Evolutionary conservation across 2,797 vertebrate species (phyloP), one percentile per base, ranked within the genome.

Genomic region (Phylloscopus collybita): DNA sequence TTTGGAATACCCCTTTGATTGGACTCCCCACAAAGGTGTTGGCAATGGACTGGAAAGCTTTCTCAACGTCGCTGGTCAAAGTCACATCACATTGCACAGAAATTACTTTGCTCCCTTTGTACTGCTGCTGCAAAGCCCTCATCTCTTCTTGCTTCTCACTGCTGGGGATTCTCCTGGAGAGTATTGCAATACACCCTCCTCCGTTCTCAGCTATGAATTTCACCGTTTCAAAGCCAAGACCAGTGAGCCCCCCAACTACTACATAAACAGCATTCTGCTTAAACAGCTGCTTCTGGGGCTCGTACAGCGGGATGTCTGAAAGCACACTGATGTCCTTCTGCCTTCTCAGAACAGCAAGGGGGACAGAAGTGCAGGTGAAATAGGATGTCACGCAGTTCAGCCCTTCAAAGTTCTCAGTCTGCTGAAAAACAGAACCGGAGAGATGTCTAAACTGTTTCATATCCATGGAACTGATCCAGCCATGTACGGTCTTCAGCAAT

Each of bases 1-100:
- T 98, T 95, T 99, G 99, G 95, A 99, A 99, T 8, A 99, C 93
- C n/a, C 98, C 98, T 98, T 97, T 98, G 75, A 99, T 88, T 5
- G 98, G 97, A 86, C 72, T 97, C 34, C 95, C 93, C 16, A 95
- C 94, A 87, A 98, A 98, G 32, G 84, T 96, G n/a, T 96, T 95
- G 6, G 65, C 49, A 36, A 99, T 97, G n/a, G n/a, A 80, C 75
- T 36, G 45, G 70, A 99, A 88, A 45, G 96, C 97, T 65, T 95
- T 97, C 70, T 97, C 73, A 49, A 98, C 98, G 22, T 98, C 93
- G 8, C 96, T 84, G 62, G 84, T 88, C 3, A 51, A 70, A 44
- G 97, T 97, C 47, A 99, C 66, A 57, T 99, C 98, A 91, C 98
- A 99, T 69, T 97, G 90, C 71, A 98, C 74, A 80, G 81, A 95